Evolutionary conservation across 2,888 invertebrate genomes (phyloP), one percentile per base, ranked within the genome.

Genomic region (Tachina grossa): DNA sequence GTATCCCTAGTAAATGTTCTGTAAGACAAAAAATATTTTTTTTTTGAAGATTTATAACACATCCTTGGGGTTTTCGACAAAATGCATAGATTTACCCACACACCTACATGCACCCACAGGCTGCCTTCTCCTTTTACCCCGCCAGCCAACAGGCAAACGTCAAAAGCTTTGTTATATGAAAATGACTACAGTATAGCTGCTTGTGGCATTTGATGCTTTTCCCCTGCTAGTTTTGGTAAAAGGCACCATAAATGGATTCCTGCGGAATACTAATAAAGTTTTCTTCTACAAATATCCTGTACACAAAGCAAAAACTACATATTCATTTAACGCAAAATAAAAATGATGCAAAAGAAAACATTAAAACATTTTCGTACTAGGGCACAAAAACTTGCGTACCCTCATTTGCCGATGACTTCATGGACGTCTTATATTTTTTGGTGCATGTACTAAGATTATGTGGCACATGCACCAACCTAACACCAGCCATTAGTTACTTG

Each of bases 231-330:
- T 74, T 74, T 74, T 59, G 13, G 51, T 71, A 71, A 66, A 81
- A 86, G 87, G 84, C 84, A 78, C 75, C 79, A 83, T 71, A 87
- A 87, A 87, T 85, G 87, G 87, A 88, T 87, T 88, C 86, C 75
- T 88, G 82, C 75, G 86, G 88, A 86, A 87, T 88, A 87, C 88
- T 87, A 87, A 88, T 88, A 87, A 88, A 85, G 84, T 88, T 88
- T 87, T 85, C 71, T 75, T 79, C 55, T 39, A 82, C 72, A 86
- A 87, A 85, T 86, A 85, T 80, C 75, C 84, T 78, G 81, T 39
- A 65, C 41, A 53, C 71, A 79, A 72, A 74, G 78, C 71, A 63
- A 75, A 65, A 74, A 53, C 47, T 41, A 69, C 51, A n/a, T 63
- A 61, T 69, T 31, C 61, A 53, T 63, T 19, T 71, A 71, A 71